These are phyloP conservation scores for Gymnocypris eckloni DNA, from an alignment of 2,797 vertebrate genomes.

Conservation along the genomic window DNA sequence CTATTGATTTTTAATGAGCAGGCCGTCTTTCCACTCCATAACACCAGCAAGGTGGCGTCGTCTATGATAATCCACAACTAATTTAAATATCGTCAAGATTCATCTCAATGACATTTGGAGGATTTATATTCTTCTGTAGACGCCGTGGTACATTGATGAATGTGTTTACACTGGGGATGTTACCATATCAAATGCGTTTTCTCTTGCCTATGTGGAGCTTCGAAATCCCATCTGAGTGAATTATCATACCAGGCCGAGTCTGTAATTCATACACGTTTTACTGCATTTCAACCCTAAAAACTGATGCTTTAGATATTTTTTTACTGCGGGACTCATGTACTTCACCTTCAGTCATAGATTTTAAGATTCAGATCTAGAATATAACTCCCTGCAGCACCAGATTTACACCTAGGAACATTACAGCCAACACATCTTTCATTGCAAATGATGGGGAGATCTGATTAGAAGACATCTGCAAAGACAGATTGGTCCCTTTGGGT, in stretches of 20 bases:
- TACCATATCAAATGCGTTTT: slow-evolving; percentile 39
- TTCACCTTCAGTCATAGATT: slow-evolving; percentile 21
- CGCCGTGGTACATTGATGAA: slow-evolving; percentile 38
- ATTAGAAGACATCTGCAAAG: slow-evolving; percentile 65
- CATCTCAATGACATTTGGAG: slow-evolving; percentile 16
- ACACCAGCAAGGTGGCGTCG: slow-evolving; percentile 37
- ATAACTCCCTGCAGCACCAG: slow-evolving; percentile 53
- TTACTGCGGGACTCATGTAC: slow-evolving; percentile 19
- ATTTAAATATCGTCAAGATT: slow-evolving; percentile 32
- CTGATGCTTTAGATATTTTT: neutral
- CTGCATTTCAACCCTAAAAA: slow-evolving; percentile 21
- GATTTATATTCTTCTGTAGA: slow-evolving; percentile 47
- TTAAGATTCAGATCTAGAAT: slow-evolving; percentile 37
- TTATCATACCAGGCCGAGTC: slow-evolving; percentile 53
- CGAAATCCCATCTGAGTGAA: slow-evolving; percentile 42
- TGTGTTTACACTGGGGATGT: slow-evolving; percentile 41
- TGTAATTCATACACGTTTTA: slow-evolving; percentile 53
- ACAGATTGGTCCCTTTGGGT: slow-evolving; percentile 77
- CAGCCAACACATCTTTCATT: slow-evolving; percentile 60
- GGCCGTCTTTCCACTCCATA: slow-evolving; percentile 16
- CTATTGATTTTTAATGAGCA: slow-evolving; percentile 38
- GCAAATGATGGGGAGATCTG: slow-evolving; percentile 63
- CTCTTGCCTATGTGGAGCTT: slow-evolving; percentile 28
- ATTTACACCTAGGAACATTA: slow-evolving; percentile 62
- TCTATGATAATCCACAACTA: slow-evolving; percentile 43